Base-by-base conservation (phyloP, 1,140 invertebrate species). In the Drosophila chauvacae region DNA sequence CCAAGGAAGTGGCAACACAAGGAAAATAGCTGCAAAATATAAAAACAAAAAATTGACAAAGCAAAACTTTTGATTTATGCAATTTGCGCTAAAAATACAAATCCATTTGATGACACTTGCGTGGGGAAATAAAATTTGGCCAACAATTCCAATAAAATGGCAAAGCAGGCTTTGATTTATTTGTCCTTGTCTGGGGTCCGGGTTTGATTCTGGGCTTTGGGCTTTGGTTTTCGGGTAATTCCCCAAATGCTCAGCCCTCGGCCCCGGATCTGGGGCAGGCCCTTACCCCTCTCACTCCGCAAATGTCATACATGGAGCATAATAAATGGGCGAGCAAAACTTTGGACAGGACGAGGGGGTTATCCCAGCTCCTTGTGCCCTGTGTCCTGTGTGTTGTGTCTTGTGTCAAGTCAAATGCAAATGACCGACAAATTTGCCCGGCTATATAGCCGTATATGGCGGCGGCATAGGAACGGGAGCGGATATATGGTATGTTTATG, bases 61-160 rank as follows among this genome's bases (percentile, higher is more conserved):
- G 66, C 64, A 79, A 86, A 88, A 88, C 66, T 85, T 88, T 88
- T 88, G 85, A 88, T 88, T 88, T 88, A 88, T 88, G 86, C 83
- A 90, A 85, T 88, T 78, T 81, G 42, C 74, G 77, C 78, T 85
- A 78, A 88, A 88, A 90, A 90, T 90, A 88, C 85, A 90, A 90
- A 88, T 85, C 66, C 86, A 90, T 88, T 85, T 85, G 86, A 90
- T 90, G 77, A 78, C 78, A 81, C 75, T 85, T 80, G 77, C 55
- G 76, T 60, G 61, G 70, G 69, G 70, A 85, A 73, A 73, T 73
- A 51, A 72, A 81, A 88, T 85, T 88, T 75, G 63, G 64, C 86
- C 63, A 85, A 90, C 85, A 90, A 88, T 88, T 85, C 85, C 85
- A 88, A 88, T 88, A 90, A 88, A 88, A 90, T 71, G 61, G 73